These are phyloP conservation scores for Ailurus styani DNA, from an alignment of 2,113 vertebrate species.

Conservation along the genomic window DNA sequence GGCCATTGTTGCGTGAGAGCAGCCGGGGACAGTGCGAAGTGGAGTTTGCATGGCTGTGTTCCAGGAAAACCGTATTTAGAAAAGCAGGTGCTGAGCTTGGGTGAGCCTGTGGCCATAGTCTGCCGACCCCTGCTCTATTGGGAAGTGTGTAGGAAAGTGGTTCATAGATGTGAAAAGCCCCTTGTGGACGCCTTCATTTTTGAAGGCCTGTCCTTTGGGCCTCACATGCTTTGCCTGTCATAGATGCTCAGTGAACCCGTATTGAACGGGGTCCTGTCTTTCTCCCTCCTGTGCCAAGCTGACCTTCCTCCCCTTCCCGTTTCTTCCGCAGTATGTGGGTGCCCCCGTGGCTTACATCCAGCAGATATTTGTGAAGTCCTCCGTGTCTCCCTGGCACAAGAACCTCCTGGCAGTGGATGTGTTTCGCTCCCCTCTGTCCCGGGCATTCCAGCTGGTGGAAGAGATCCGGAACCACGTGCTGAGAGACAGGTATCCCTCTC, in stretches of 20 bases:
- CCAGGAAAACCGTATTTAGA: background rate
- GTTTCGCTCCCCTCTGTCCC: slow-evolving; percentile 92
- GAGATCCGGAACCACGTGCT: slow-evolving; percentile 95
- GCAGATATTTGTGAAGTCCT: slow-evolving; percentile 96
- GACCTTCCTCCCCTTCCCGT: background rate
- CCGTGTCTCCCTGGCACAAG: slow-evolving; percentile 95
- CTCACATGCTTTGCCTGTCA: background rate
- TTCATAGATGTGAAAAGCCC: no score
- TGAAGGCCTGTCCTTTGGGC: background rate
- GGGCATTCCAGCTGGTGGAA: slow-evolving; percentile 93
- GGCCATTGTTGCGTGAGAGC: background rate
- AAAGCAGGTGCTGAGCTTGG: background rate
- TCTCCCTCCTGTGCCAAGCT: background rate
- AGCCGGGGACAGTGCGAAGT: rapidly evolving
- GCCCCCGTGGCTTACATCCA: slow-evolving; percentile 96
- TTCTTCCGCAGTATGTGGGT: slow-evolving; percentile 87
- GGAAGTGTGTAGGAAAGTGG: background rate
- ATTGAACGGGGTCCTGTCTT: rapidly evolving
- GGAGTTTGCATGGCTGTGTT: background rate
- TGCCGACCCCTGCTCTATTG: background rate
- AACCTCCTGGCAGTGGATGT: slow-evolving; percentile 93
- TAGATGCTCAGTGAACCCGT: background rate
- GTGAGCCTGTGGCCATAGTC: background rate
- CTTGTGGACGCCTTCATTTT: background rate
- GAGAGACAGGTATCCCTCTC: slow-evolving; percentile 85